Base-by-base conservation (phyloP, 2,797 vertebrate genomes). In the Odontamblyopus rebecca region DNA sequence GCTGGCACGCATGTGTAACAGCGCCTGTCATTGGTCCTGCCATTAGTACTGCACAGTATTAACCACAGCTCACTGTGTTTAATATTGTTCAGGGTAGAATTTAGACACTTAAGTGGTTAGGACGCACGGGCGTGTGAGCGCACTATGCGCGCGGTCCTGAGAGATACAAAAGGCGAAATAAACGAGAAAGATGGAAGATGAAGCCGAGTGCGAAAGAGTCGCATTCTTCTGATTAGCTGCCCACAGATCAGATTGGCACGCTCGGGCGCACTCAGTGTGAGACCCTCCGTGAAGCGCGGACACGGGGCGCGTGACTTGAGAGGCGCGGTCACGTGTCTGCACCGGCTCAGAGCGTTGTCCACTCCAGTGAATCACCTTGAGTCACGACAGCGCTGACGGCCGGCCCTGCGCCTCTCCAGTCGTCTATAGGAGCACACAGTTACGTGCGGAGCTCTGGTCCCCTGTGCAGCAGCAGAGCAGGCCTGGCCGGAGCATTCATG, bases 401-500 rank as follows among this genome's bases (percentile, higher is more conserved):
- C 19, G 61, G 32, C 61, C 32, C 7, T n/a, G 53, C 53, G 53
- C 53, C n/a, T 19, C 53, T 2, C 18, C 7, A 54, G 6, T 54
- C 19, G 7, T 1, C 53, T n/a, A 8, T n/a, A 54, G 26, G 57
- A 59, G 56, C 56, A 26, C n/a, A 57, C 19, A 16, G 0, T 12
- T 13, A 1, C 15, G 50, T 18, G 18, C 50, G 50, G 16, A 51
- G 53, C n/a, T 23, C 19, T 57, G 23, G 54, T 57, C n/a, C n/a
- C 54, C 54, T 23, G 54, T 57, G 54, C 30, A 5, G 60, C 60
- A 35, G 80, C 77, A 93, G 79, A 48, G 44, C 44, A 16, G 44
- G 13, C 44, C 11, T 4, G 44, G 13, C 44, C 13, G 44, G 44
- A 48, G 44, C 44, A 48, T 79, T 53, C 16, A 97, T 97, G 96